phyloP scores from a whole-genome alignment of 2,113 vertebrate species.

The Galbula dea region DNA sequence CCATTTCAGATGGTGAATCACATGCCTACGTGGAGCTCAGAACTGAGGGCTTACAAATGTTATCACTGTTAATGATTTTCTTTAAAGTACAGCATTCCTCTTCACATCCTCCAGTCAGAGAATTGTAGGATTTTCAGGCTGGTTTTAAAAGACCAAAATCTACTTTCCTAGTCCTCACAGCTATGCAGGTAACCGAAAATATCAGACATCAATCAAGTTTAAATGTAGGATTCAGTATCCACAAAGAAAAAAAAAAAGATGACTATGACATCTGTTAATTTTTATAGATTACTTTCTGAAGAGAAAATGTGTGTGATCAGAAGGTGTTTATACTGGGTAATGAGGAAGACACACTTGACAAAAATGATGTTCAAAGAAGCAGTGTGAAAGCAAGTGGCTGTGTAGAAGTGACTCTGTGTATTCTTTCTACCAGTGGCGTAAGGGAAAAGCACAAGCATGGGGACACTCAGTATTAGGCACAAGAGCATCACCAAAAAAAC shows the following conservation, averaged over 20 bases:
- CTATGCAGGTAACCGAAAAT: neutral
- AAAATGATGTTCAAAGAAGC: neutral
- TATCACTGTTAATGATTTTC: neutral
- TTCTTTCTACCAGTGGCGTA: neutral
- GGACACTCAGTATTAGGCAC: neutral
- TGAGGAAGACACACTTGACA: neutral
- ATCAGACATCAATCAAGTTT: neutral
- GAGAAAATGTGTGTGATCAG: neutral
- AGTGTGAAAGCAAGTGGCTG: neutral
- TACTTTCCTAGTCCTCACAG: neutral
- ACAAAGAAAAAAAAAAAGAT: neutral
- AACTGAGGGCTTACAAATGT: neutral
- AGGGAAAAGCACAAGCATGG: neutral
- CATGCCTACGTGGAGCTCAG: neutral
- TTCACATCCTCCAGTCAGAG: neutral
- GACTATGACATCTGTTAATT: neutral
- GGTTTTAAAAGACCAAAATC: neutral
- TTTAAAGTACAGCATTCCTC: neutral
- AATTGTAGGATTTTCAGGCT: neutral
- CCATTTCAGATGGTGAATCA: neutral
- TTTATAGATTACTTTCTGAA: neutral
- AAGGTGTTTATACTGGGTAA: neutral
- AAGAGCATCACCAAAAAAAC: conserved; percentile 20
- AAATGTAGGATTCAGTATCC: neutral
- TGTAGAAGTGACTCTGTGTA: neutral